Conservation (phyloP, 2,797 vertebrate species). For the Distichodus sexfasciatus region DNA sequence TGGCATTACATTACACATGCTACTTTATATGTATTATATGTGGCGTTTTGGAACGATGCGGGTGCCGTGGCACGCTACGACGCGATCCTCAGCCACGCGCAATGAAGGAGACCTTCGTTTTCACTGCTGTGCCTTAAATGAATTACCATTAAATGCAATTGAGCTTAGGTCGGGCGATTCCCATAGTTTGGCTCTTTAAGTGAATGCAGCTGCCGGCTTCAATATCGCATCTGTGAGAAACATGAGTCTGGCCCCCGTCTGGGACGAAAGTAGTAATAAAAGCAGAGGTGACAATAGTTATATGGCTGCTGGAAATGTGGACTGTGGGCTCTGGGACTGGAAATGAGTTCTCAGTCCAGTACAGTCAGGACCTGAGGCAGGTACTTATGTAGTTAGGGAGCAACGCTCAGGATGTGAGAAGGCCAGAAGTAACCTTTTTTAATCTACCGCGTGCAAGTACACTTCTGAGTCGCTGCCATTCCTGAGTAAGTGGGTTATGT, state of each 20-base stretch:
- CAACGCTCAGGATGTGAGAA: slow-evolving; percentile 42
- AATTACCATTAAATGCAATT: slow-evolving; percentile 37
- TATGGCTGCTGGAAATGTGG: slow-evolving; percentile 12
- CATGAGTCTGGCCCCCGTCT: slow-evolving; percentile 24
- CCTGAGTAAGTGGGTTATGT: slow-evolving; percentile 68
- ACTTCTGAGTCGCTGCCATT: slow-evolving; percentile 55
- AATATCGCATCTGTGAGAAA: slow-evolving; percentile 28
- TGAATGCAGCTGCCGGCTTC: slow-evolving; percentile 19
- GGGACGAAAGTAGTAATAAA: slow-evolving; percentile 19
- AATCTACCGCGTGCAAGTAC: slow-evolving; percentile 59
- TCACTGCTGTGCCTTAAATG: slow-evolving; percentile 6
- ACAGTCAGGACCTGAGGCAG: slow-evolving; percentile 43
- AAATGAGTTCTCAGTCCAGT: slow-evolving; percentile 29
- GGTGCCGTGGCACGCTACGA: no score
- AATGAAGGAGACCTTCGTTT: not conserved
- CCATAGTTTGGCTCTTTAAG: slow-evolving; percentile 11
- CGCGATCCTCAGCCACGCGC: not conserved
- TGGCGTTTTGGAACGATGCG: not conserved
- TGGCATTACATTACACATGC: not conserved
- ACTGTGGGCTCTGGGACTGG: slow-evolving; percentile 15
- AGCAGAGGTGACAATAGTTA: slow-evolving; percentile 7
- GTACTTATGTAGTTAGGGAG: slow-evolving; percentile 46
- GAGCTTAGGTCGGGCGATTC: slow-evolving; percentile 30
- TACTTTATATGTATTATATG: not conserved
- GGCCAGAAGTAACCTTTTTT: slow-evolving; percentile 47